Base-by-base conservation (phyloP, 2,113 vertebrate species). In the Microtus pennsylvanicus region DNA sequence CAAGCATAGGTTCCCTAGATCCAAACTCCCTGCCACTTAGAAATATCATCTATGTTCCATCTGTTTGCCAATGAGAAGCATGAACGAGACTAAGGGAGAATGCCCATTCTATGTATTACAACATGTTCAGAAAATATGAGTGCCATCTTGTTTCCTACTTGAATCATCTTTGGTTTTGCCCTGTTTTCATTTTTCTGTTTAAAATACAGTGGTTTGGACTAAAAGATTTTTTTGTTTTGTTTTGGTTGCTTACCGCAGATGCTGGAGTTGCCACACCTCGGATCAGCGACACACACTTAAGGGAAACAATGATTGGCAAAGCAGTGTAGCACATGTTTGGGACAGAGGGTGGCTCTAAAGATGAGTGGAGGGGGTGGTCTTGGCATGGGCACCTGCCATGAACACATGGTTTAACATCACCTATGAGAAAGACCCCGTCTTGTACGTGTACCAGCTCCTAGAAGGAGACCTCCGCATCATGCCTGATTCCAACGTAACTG, bases 351-450 rank as follows among this genome's bases (percentile, higher is more conserved):
- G 99, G 99, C 61, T 99, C 99, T 13, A 99, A 99, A 97, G 99
- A 99, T 98, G 99, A 99, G 77, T 99, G 99, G 99, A 98, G 99
- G 97, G 99, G 33, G 99, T 99, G 99, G 99, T 99, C 0, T 98
- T 99, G 96, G 99, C 99, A 91, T 99, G 99, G 30, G 99, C 99
- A 80, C 99, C 99, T 91, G 99, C 99, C 97, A 99, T 99, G 99
- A 99, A 99, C 98, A 99, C 99, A 0, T 99, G 99, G 99, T 99
- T 99, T 99, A 99, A 99, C 98, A 99, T 99, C 97, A 99, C 99
- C 83, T 99, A 99, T 0, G 99, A 99, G 98, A 99, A 99, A 96
- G 99, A 99, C 98, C 99, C 99, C 0, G 99, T 99, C 87, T 99
- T 99, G 92, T 99, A 99, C 98, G 99, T 99, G 99, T 99, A 99